Evolutionary conservation across 2,113 vertebrate genomes (phyloP).

Genomic region (Zosterops pallidus): DNA sequence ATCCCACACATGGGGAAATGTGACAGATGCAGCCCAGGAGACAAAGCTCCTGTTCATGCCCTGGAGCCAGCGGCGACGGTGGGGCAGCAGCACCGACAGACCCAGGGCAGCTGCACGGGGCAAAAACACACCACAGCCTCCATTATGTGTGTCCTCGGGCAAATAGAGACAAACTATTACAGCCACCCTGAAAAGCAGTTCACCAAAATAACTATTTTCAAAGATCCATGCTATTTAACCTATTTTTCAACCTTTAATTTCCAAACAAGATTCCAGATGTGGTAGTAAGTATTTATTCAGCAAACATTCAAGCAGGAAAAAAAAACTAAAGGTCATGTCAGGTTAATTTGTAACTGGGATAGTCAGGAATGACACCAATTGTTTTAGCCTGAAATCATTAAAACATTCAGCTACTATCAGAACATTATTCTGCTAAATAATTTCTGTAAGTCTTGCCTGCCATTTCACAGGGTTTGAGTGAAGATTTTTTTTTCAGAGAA

Average conservation of each 20-base stretch:
- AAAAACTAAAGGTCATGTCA: background rate
- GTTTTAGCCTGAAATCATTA: background rate
- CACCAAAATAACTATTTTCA: background rate
- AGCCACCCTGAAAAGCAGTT: background rate
- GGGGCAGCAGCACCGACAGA: background rate
- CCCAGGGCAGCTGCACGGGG: background rate
- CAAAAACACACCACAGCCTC: background rate
- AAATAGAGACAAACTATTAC: background rate
- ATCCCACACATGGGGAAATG: fast-evolving
- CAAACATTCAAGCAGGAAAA: slow-evolving; percentile 10
- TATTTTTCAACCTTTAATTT: background rate
- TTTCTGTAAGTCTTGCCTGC: background rate
- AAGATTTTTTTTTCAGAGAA: background rate
- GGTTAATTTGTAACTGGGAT: slow-evolving; percentile 57
- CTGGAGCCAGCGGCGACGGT: background rate
- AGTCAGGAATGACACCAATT: background rate
- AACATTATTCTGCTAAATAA: background rate
- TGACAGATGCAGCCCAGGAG: background rate
- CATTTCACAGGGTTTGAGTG: background rate
- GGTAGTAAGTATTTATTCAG: background rate
- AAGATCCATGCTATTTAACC: background rate
- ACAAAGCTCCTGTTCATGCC: slow-evolving; percentile 2
- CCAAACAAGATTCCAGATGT: background rate
- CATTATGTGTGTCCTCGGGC: background rate
- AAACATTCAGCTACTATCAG: background rate